Conservation (phyloP, 2,888 invertebrate genomes). For the Philaethria dido region DNA sequence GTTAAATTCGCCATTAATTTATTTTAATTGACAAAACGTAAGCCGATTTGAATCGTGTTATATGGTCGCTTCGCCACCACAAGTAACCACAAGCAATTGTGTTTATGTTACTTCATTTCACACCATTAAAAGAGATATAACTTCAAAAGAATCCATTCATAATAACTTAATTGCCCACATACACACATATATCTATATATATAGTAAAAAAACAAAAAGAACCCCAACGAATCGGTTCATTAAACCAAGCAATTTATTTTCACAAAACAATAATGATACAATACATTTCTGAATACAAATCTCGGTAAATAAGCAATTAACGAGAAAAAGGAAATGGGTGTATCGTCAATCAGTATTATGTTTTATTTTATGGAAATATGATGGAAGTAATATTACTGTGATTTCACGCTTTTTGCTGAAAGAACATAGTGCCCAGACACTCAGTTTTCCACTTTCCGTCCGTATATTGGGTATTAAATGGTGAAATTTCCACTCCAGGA, state of each 20-base stretch:
- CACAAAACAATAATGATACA: conserved; percentile 20
- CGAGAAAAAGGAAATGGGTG: conserved; percentile 7
- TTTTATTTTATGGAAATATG: neutral
- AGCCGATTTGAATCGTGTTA: no score
- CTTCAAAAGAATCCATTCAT: neutral
- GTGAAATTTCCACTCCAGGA: no score
- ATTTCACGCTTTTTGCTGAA: neutral
- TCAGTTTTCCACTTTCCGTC: no score
- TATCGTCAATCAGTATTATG: conserved; percentile 12
- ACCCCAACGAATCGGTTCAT: conserved; percentile 8
- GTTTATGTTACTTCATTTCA: no score
- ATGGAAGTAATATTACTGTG: neutral
- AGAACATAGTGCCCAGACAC: no score
- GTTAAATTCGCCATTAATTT: no score
- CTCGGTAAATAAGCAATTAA: conserved; percentile 22
- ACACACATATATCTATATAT: neutral
- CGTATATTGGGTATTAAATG: no score
- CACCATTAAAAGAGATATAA: no score
- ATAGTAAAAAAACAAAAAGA: neutral
- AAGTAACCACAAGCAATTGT: no score
- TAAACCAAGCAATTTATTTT: conserved; percentile 17
- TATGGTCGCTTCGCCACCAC: no score
- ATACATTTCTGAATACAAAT: conserved; percentile 18
- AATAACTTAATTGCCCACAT: neutral
- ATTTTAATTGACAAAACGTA: no score